Evolutionary conservation across 1,140 invertebrate species (phyloP).

Genomic region (Acromyrmex heyeri): DNA sequence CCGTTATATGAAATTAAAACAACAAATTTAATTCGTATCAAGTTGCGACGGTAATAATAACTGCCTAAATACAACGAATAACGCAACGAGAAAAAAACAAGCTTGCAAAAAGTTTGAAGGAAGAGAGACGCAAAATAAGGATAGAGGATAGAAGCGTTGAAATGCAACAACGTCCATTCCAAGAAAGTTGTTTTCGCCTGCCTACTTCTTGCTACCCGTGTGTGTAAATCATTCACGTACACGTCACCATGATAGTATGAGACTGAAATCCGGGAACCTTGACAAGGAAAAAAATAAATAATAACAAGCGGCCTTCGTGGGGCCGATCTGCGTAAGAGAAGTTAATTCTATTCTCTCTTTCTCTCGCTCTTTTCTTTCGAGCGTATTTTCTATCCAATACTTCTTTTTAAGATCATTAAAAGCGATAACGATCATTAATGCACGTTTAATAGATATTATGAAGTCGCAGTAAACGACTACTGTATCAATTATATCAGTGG

Average conservation of each 20-base stretch:
- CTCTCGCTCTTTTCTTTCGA: neutral
- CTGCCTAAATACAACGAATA: neutral
- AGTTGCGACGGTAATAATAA: neutral
- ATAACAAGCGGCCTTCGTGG: constrained; percentile 69
- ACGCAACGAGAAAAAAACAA: neutral
- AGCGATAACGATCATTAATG: neutral
- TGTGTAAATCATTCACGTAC: constrained; percentile 45
- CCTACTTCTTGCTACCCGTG: constrained; percentile 43
- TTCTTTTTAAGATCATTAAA: neutral
- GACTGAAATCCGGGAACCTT: constrained; percentile 68
- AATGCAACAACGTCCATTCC: constrained; percentile 17
- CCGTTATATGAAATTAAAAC: too few relatives aligned
- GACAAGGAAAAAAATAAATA: constrained; percentile 75
- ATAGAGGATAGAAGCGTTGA: constrained; percentile 4
- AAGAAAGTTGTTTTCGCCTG: constrained; percentile 47
- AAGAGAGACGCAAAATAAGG: constrained; percentile 3
- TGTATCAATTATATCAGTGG: constrained; percentile 12
- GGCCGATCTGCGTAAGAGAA: constrained; percentile 55
- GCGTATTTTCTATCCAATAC: neutral
- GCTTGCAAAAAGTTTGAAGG: constrained; percentile 9
- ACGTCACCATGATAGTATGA: constrained; percentile 15
- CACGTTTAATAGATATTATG: constrained; percentile 19
- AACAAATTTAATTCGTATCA: neutral
- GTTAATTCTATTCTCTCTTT: constrained; percentile 67
- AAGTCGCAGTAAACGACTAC: neutral